Evolutionary conservation across 2,888 invertebrate genomes (phyloP).

Genomic region (Yponomeuta cagnagella): DNA sequence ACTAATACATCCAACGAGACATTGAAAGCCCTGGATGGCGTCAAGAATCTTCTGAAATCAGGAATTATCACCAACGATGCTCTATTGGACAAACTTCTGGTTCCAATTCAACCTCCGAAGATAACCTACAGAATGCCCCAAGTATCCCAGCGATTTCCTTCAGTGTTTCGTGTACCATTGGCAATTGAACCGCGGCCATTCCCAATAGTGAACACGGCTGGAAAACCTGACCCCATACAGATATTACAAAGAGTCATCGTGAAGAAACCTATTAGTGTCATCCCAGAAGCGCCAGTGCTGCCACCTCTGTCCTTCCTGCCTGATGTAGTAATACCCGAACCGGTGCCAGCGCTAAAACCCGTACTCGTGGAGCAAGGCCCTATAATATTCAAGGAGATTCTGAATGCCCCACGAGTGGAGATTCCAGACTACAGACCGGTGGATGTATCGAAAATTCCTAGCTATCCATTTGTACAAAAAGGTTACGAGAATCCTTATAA

Average conservation of each 20-base stretch:
- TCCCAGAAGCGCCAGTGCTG: neutral
- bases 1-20: constrained; percentile 19
- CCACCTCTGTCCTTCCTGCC: neutral
- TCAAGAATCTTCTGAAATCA: constrained; percentile 19
- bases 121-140: constrained; percentile 5
- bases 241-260: neutral
- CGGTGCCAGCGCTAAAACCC: neutral
- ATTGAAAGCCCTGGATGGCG: constrained; percentile 18
- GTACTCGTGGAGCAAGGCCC: neutral
- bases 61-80: constrained; percentile 16
- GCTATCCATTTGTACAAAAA: neutral
- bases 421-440: neutral
- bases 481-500: no score
- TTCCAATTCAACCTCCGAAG: constrained; percentile 6
- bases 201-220: neutral
- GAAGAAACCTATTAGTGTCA: neutral
- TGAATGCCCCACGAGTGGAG: neutral
- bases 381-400: neutral
- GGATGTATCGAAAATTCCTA: neutral
- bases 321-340: neutral
- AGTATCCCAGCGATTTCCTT: neutral
- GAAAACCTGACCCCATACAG: neutral
- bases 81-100: neutral
- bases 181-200: neutral
- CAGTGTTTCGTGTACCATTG: neutral